phyloP scores from a whole-genome alignment of 2,113 vertebrate genomes.

The Promerops cafer region DNA sequence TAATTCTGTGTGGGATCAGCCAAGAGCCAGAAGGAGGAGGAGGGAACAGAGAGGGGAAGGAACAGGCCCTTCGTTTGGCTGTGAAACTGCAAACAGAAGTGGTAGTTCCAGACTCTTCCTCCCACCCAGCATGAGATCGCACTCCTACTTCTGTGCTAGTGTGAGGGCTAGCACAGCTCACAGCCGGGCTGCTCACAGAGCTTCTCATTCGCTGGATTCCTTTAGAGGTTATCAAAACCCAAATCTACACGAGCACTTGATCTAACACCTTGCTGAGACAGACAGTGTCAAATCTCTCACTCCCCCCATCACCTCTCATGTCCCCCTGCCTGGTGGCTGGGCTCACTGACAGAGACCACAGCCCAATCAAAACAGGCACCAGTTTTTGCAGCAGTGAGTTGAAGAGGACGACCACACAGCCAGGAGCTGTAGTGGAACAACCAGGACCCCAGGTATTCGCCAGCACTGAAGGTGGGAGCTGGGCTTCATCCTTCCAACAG shows the following conservation, averaged over 20 bases:
- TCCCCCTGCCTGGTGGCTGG: background rate
- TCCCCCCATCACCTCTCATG: background rate
- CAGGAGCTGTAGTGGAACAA: background rate
- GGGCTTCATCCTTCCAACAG: background rate
- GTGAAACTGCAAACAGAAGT: conserved; percentile 31
- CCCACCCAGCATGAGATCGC: background rate
- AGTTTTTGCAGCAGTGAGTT: background rate
- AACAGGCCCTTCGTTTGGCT: background rate
- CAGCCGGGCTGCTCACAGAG: background rate
- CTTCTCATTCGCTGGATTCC: background rate
- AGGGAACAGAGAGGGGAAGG: background rate
- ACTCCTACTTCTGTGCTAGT: background rate
- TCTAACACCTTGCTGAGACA: background rate
- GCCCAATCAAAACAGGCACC: background rate
- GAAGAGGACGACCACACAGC: background rate
- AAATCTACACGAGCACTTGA: background rate
- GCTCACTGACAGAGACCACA: background rate
- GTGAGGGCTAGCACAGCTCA: background rate
- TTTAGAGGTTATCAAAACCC: background rate
- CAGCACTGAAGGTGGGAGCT: background rate
- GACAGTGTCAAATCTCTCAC: background rate
- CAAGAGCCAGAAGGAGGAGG: background rate
- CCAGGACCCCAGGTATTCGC: background rate
- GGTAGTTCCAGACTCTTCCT: conserved; percentile 9
- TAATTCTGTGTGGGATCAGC: background rate